phyloP scores from a whole-genome alignment of 2,113 vertebrate species.

The Climacteris rufus region DNA sequence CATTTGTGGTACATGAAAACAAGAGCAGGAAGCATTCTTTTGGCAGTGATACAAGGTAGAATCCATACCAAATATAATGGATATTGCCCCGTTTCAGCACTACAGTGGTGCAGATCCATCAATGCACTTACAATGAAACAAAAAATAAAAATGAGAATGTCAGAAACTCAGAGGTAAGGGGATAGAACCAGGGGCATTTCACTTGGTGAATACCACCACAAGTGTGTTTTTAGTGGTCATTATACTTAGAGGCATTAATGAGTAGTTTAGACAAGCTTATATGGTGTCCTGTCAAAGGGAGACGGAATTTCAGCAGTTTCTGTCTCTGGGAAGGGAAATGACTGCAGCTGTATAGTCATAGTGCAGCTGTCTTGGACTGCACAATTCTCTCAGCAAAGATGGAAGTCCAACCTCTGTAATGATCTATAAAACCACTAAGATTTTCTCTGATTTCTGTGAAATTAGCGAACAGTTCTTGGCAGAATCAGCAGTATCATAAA shows the following conservation, averaged over 20 bases:
- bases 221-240: not conserved
- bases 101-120: not conserved
- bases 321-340: not conserved
- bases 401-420: not conserved
- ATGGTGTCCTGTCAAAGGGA: not conserved
- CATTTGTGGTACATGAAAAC: rapidly evolving
- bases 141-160: not conserved
- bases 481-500: not conserved
- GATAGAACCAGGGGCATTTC: not conserved
- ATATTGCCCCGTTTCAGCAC: not conserved
- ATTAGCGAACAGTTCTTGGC: not conserved
- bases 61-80: not conserved
- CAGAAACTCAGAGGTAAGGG: not conserved
- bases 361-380: not conserved
- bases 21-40: not conserved
- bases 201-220: rapidly evolving
- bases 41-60: not conserved
- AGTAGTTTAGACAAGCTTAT: not conserved
- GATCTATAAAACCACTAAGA: not conserved
- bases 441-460: not conserved
- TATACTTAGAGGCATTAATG: not conserved
- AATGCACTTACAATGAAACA: not conserved
- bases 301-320: not conserved
- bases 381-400: not conserved
- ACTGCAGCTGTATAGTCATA: not conserved